Evolutionary conservation across 2,113 vertebrate genomes (phyloP).

Genomic region (Brachirus orientalis): DNA sequence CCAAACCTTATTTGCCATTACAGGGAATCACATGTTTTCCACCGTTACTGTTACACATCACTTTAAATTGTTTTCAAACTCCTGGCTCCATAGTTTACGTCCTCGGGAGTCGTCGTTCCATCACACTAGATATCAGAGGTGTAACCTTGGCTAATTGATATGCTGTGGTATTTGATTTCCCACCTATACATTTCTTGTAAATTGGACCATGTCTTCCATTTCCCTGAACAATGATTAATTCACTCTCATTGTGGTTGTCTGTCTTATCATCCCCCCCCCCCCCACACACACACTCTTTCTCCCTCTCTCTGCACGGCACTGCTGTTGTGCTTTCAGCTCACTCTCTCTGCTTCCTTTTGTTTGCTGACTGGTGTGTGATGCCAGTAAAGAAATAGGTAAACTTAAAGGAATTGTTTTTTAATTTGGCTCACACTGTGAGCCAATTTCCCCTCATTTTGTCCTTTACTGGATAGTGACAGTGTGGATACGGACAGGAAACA

Average conservation of each 20-base stretch:
- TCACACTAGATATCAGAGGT: constrained; percentile 33
- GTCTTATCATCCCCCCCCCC: constrained; percentile 40
- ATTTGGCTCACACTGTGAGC: constrained; percentile 14
- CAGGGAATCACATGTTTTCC: constrained; percentile 16
- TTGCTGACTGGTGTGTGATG: constrained; percentile 28
- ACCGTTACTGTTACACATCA: constrained; percentile 11
- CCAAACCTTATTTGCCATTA: constrained; percentile 31
- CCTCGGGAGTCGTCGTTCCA: constrained; percentile 45
- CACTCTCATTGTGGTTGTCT: constrained; percentile 39
- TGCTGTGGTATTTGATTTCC: constrained; percentile 62
- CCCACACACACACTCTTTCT: not conserved
- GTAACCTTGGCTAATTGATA: constrained; percentile 66
- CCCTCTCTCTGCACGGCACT: constrained; percentile 10
- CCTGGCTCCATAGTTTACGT: constrained; percentile 19
- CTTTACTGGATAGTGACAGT: no score
- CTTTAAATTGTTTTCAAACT: constrained; percentile 46
- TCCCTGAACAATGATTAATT: constrained; percentile 58
- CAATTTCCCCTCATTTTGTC: no score
- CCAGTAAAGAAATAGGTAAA: constrained; percentile 8
- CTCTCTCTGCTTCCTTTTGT: constrained; percentile 9
- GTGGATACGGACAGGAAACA: no score
- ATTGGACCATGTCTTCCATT: constrained; percentile 50
- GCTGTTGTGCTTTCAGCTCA: constrained; percentile 13
- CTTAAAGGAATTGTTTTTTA: constrained; percentile 34
- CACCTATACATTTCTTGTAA: constrained; percentile 57